phyloP scores from a whole-genome alignment of 2,888 invertebrate genomes.

The Pemphredon lugubris region DNA sequence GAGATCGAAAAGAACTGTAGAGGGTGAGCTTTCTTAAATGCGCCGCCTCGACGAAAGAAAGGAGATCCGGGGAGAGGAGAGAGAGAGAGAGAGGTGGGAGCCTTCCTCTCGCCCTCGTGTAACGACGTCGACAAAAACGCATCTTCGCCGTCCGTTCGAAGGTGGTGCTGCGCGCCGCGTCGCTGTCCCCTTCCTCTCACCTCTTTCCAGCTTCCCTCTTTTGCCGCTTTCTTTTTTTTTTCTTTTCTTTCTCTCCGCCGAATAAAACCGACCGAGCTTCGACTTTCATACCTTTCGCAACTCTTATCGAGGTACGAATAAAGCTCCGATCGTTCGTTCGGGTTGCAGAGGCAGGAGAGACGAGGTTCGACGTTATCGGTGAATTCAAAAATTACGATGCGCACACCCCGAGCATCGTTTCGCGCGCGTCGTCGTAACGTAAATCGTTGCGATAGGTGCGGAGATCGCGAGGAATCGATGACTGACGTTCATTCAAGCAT shows the following conservation, averaged over 20 bases:
- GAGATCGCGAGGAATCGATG: no score
- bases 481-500: no score
- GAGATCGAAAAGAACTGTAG: slow-evolving; percentile 65
- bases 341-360: no score
- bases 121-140: slow-evolving; percentile 60
- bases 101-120: slow-evolving; percentile 43
- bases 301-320: no score
- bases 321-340: no score
- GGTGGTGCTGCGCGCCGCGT: slow-evolving; percentile 34
- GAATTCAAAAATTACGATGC: no score
- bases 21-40: slow-evolving; percentile 71
- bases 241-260: not conserved
- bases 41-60: slow-evolving; percentile 58
- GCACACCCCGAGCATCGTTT: no score
- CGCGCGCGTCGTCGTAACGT: no score
- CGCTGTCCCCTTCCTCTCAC: slow-evolving; percentile 1
- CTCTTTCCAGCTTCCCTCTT: slow-evolving; percentile 9
- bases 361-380: no score
- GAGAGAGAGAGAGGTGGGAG: slow-evolving; percentile 27
- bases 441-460: no score
- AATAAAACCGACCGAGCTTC: not conserved
- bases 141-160: slow-evolving; percentile 52
- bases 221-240: not conserved
- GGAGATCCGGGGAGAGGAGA: slow-evolving; percentile 19
- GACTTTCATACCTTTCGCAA: not conserved